phyloP scores from a whole-genome alignment of 2,113 vertebrate genomes.

The human (Homo sapiens) region GRCh38 chr12:123078001-123078500 shows the following conservation, averaged over 20 bases:
- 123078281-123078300: constrained; percentile 77
- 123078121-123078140: constrained; percentile 73
- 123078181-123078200: constrained; percentile 79
- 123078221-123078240: constrained; percentile 77
- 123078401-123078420: not conserved
- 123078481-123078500: not conserved
- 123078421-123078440: not conserved
- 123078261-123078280: constrained; percentile 65
- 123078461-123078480: not conserved
- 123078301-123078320: not conserved
- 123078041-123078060: not conserved
- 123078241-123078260: constrained; percentile 73
- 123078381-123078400: not conserved
- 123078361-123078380: not conserved
- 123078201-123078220: constrained; percentile 60
- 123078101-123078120: constrained; percentile 52
- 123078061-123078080: constrained; percentile 60
- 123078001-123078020: not conserved
- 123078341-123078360: not conserved
- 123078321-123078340: not conserved
- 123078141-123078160: constrained; percentile 74
- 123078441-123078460: not conserved
- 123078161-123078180: constrained; percentile 85
- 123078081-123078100: constrained; percentile 66
- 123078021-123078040: not conserved